Evolutionary conservation across 1,140 invertebrate genomes (phyloP), one percentile per base, ranked within the genome.

Genomic region (Propsilocerus akamusi): DNA sequence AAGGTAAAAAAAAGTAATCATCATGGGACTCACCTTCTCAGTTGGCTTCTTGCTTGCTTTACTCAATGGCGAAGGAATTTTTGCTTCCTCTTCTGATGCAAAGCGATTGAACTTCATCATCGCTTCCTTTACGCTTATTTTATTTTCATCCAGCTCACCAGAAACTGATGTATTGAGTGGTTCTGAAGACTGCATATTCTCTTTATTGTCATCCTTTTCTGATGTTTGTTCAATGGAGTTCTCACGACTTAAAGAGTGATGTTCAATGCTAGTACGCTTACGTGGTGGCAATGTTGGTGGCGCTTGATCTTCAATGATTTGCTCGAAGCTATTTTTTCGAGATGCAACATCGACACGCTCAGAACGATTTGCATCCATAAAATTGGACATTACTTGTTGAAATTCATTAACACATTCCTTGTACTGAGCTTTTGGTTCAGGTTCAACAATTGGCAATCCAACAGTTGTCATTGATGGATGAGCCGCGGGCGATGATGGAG

Each of bases 61-160:
- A 41, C 34, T 41, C n/a, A 41, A 20, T 10, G 66, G 71, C 56
- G 69, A 76, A 28, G 73, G 59, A 6, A 81, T 68, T 54, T 60
- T 62, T 12, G 63, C 61, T 51, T 85, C 81, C 57, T 75, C 77
- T 56, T 86, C 80, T 5, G 83, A 89, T 48, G 87, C 86, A 74
- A 94, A 80, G 56, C 83, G 76, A 66, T 95, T 92, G 64, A 95
- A 90, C 63, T 89, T 89, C 69, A 90, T 81, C 58, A 86, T 90
- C 53, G 86, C 73, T 65, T 96, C 91, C 62, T 86, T 89, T 4
- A 96, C 89, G 54, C 86, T 90, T 53, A 92, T 77, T 55, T 80
- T 72, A 53, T 72, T 71, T 25, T 68, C 67, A 22, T 52, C 12
- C 67, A 67, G n/a, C n/a, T n/a, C n/a, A n/a, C n/a, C n/a, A n/a